Conservation (phyloP, 2,888 invertebrate species). For the Hirtodrosophila cameraria region DNA sequence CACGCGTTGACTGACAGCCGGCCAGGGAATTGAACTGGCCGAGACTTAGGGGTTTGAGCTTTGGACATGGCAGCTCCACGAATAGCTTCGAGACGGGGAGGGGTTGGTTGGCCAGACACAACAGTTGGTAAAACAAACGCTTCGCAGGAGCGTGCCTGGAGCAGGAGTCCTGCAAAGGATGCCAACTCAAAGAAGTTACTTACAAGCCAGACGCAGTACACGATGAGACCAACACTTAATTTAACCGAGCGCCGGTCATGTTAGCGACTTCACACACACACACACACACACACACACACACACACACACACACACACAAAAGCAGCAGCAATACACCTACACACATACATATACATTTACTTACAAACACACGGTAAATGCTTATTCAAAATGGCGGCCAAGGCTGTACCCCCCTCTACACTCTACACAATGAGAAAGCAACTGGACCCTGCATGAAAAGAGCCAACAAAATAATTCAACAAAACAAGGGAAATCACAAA, state of each 20-base stretch:
- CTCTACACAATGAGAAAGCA: slow-evolving; percentile 1
- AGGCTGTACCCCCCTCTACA: slow-evolving; percentile 30
- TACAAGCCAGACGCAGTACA: slow-evolving; percentile 34
- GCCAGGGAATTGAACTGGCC: slow-evolving; percentile 57
- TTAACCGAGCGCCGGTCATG: slow-evolving; percentile 34
- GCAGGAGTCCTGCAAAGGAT: neutral
- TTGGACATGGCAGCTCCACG: slow-evolving; percentile 4
- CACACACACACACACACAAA: slow-evolving; percentile 27
- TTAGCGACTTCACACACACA: slow-evolving; percentile 31
- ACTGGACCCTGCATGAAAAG: slow-evolving; percentile 30
- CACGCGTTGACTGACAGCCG: slow-evolving; percentile 70
- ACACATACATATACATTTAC: slow-evolving; percentile 11
- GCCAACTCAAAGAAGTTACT: slow-evolving; percentile 14
- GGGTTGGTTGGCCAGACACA: slow-evolving; percentile 43
- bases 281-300: slow-evolving; percentile 27
- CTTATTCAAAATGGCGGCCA: slow-evolving; percentile 72
- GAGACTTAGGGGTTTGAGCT: slow-evolving; percentile 19
- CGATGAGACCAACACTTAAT: slow-evolving; percentile 40
- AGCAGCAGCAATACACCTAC: slow-evolving; percentile 11
- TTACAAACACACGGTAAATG: slow-evolving; percentile 4
- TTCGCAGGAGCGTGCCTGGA: neutral
- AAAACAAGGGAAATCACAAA: slow-evolving; percentile 3
- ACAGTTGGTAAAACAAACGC: slow-evolving; percentile 12
- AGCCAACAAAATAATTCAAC: slow-evolving; percentile 17
- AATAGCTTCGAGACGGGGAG: neutral